Conservation (phyloP, 2,888 invertebrate species). For the Tenodera sinensis region DNA sequence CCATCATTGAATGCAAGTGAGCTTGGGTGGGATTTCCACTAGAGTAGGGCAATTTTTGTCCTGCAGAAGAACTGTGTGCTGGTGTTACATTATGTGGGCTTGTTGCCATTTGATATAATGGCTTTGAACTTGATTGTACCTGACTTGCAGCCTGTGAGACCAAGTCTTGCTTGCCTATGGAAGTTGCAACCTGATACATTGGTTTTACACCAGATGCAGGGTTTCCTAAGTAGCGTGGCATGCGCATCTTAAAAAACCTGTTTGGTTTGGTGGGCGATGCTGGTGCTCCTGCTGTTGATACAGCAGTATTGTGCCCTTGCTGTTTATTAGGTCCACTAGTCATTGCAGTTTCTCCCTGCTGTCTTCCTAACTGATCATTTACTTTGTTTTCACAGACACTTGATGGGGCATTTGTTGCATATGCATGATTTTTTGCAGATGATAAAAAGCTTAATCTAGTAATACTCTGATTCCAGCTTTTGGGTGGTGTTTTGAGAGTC, state of each 20-base stretch:
- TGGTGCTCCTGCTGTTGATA: slow-evolving; percentile 1
- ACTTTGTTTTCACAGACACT: neutral
- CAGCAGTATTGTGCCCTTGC: neutral
- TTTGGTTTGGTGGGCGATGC: slow-evolving; percentile 44
- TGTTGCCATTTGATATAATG: neutral
- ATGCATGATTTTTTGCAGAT: slow-evolving; percentile 21
- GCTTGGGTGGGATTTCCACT: neutral
- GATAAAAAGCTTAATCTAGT: slow-evolving; percentile 40
- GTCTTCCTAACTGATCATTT: neutral
- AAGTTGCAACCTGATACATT: slow-evolving; percentile 52
- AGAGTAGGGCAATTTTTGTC: neutral
- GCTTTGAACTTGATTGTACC: neutral
- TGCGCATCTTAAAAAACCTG: slow-evolving; percentile 56
- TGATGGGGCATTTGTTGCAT: neutral
- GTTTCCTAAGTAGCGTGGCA: slow-evolving; percentile 54
- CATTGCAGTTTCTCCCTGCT: neutral
- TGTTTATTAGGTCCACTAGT: neutral
- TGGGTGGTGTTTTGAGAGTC: slow-evolving; percentile 56
- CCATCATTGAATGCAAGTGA: neutral
- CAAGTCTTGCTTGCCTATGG: neutral
- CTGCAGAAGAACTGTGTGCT: neutral
- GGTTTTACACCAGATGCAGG: slow-evolving; percentile 60
- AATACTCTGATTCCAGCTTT: slow-evolving; percentile 59
- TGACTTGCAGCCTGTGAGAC: neutral
- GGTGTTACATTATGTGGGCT: neutral